Evolutionary conservation across 2,797 vertebrate species (phyloP), one percentile per base, ranked within the genome.

Genomic region (Notamacropus eugenii): DNA sequence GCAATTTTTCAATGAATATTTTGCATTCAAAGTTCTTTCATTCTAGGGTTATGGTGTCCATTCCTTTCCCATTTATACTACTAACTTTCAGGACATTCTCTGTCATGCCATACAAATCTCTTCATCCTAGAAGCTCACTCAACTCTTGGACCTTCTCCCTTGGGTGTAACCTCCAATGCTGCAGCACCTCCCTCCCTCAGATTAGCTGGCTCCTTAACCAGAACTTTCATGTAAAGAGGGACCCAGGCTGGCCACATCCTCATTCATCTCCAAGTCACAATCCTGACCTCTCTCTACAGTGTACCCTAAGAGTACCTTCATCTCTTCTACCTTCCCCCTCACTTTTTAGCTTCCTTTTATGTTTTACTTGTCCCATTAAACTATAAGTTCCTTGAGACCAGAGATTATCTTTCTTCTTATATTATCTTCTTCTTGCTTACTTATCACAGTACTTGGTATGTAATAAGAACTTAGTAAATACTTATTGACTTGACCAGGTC

Each of bases 251-350:
- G 19, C n/a, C n/a, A 82, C n/a, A 46, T 82, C 19, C 22, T 82
- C 67, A 24, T 82, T 82, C n/a, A 2, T 24, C 19, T 82, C n/a
- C 19, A 82, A 14, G 19, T 6, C 46, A 6, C 40, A 74, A 1
- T 34, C 12, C 12, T 74, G 5, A 74, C 5, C n/a, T 40, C 24
- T 82, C 19, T 46, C 19, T 82, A 3, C 67, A 82, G 3, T 9
- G n/a, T 2, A 24, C 6, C n/a, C 6, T 0, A 2, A 22, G n/a
- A 13, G 19, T 40, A 74, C 5, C 6, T 40, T 46, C 2, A 40
- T 82, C 19, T 82, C n/a, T 46, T 46, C n/a, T 19, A 82, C 19
- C 2, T 46, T 46, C n/a, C 19, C 19, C 19, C 8, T 82, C 67
- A 82, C n/a, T 82, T 24, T 82, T 22, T 40, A 40, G 5, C n/a